Evolutionary conservation across 2,888 invertebrate genomes (phyloP).

Genomic region (Crossocerus cetratus): DNA sequence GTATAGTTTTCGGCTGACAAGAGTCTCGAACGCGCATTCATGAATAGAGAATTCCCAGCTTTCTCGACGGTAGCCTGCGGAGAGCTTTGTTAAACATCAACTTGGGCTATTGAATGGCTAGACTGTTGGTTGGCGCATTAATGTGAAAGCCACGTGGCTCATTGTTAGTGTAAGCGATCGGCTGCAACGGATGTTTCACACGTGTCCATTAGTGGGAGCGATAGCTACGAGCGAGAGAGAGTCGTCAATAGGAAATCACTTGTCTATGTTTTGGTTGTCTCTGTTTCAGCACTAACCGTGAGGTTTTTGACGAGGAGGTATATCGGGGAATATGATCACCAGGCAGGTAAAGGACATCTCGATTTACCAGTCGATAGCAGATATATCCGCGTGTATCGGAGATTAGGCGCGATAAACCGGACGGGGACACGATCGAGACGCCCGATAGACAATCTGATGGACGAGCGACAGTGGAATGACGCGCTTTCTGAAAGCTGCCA

Average conservation of each 20-base stretch:
- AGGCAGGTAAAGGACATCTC: conserved; percentile 83
- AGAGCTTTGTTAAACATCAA: no score
- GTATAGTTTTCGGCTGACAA: no score
- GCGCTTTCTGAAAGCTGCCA: conserved; percentile 69
- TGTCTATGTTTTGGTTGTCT: conserved; percentile 16
- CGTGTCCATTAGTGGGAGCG: conserved; percentile 5
- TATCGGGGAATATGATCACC: conserved; percentile 96
- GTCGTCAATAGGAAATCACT: conserved; percentile 3
- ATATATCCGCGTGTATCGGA: not conserved
- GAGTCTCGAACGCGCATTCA: no score
- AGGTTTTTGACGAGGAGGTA: conserved; percentile 95
- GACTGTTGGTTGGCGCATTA: no score
- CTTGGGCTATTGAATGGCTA: no score
- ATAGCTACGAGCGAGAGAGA: conserved; percentile 1
- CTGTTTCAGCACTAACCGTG: conserved; percentile 87
- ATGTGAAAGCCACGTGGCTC: no score
- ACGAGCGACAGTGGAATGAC: conserved; percentile 10
- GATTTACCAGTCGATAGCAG: conserved; percentile 9
- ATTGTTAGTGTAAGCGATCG: no score
- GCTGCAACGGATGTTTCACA: not conserved
- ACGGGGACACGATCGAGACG: no score
- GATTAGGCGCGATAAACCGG: not conserved
- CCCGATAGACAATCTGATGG: no score
- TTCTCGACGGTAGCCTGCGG: no score
- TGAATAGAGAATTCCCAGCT: no score